Base-by-base conservation (phyloP, 2,888 invertebrate genomes). In the Troides helena region DNA sequence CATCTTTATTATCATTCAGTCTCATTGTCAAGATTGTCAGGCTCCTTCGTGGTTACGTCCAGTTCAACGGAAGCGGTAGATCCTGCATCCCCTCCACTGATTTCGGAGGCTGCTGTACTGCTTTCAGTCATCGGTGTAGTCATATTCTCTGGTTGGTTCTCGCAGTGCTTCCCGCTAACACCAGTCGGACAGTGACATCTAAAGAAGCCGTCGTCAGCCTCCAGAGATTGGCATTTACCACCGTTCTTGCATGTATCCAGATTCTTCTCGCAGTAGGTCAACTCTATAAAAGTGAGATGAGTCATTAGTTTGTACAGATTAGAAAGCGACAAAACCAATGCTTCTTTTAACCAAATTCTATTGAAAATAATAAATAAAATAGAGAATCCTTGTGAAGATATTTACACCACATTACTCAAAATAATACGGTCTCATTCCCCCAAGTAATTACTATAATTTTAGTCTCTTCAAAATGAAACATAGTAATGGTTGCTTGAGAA, bases 221-320 rank as follows among this genome's bases (percentile, higher is more conserved):
- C 95, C 71, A 96, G 81, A 62, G 97, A 97, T 68, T 96, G 93
- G 84, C 98, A 98, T 78, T 95, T 96, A 0, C 96, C 97, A 5
- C 95, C 96, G 83, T 98, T 97, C 83, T 95, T 94, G 81, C 98
- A 98, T 0, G 95, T 94, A 65, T 92, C 93, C 0, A 94, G 93
- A 81, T 98, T 95, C 72, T 95, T 95, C 70, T 96, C 96, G 90
- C 98, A 98, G 89, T 95, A 97, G 78, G 96, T 97, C 68, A 98
- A 89, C 81, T 96, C 97, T 96, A 89, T 25, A 56, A 56, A 56
- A 56, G 56, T 21, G 18, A 1, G 18, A 21, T 21, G 4, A n/a
- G 18, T 56, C 10, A n/a, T 21, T n/a, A 14, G n/a, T n/a, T 21
- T n/a, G 5, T 21, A 30, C 30, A 30, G 30, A 30, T 5, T 30